Conservation (phyloP, 1,140 invertebrate species). For the Globodera ellingtonae region DNA sequence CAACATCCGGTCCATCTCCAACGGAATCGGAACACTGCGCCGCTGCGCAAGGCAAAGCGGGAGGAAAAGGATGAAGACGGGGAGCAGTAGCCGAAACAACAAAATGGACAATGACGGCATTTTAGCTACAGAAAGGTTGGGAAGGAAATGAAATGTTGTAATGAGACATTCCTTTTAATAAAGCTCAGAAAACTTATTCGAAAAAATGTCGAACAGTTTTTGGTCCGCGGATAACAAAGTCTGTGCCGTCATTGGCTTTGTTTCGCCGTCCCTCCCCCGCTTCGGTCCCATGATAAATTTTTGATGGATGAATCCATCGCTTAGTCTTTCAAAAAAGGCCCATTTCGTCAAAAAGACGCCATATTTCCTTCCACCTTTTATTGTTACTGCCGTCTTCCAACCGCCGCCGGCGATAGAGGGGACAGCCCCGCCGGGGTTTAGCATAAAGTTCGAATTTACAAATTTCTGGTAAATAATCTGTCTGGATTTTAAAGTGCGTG, state of each 20-base stretch:
- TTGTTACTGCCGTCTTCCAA: background rate
- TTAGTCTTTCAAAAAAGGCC: too few species aligned
- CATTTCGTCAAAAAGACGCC: background rate
- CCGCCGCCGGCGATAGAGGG: too few species aligned
- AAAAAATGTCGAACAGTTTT: background rate
- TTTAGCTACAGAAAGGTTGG: background rate
- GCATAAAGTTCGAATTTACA: too few species aligned
- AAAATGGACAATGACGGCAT: background rate
- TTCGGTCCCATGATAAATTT: background rate
- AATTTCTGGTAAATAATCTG: too few species aligned
- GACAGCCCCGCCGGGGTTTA: too few species aligned
- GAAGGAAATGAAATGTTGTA: background rate
- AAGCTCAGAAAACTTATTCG: too few species aligned
- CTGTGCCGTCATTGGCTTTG: too few species aligned
- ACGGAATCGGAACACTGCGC: constrained; percentile 55
- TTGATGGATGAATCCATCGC: background rate
- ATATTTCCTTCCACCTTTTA: too few species aligned
- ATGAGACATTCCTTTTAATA: background rate
- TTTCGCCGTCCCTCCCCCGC: too few species aligned
- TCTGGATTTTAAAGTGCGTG: too few species aligned
- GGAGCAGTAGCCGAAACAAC: background rate
- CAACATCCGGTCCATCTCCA: constrained; percentile 59
- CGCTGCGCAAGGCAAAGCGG: constrained; percentile 1
- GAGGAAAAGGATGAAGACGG: background rate
- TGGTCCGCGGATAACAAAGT: too few species aligned